Evolutionary conservation across 2,113 vertebrate species (phyloP), one percentile per base, ranked within the genome.

Genomic region (Saccopteryx leptura): DNA sequence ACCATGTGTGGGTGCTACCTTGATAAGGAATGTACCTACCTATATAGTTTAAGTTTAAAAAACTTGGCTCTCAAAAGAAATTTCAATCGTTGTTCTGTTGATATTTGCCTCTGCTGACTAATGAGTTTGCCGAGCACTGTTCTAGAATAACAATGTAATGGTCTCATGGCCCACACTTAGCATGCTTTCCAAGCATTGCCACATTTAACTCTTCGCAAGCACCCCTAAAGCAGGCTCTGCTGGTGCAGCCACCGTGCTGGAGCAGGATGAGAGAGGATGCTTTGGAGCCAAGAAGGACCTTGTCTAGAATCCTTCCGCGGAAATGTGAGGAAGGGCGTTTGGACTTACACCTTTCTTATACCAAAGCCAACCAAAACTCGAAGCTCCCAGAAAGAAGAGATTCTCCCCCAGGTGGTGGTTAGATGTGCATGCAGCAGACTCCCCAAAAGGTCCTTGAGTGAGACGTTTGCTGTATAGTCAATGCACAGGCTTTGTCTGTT

Each of bases 321-420:
- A 10, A 28, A 0, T 0, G 24, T 0, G 0, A 33, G 24, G 7
- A 23, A 31, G 23, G 31, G 65, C 6, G 1, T 48, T 9, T 2
- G 0, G 15, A 1, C 5, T 46, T 82, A 12, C 9, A 0, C 7
- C 39, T 18, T 3, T 4, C 21, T 65, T 15, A 10, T 4, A 3
- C 13, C 46, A 2, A 24, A 1, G 58, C 18, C 28, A 21, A 3
- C 61, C 7, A 54, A 31, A 5, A 2, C 31, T 4, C 1, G 58
- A 74, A 24, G n/a, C 28, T 75, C 90, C 0, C 3, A 14, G 87
- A 48, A 72, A 13, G 60, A 24, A 58, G 31, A 9, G 10, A 1
- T 21, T 2, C 68, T 31, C 31, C 61, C 65, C 31, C 18, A 1
- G 21, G 4, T 9, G 4, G 28, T 2, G 13, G 48, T 46, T 21